Evolutionary conservation across 2,797 vertebrate genomes (phyloP).

Genomic region (Malurus leucopterus): DNA sequence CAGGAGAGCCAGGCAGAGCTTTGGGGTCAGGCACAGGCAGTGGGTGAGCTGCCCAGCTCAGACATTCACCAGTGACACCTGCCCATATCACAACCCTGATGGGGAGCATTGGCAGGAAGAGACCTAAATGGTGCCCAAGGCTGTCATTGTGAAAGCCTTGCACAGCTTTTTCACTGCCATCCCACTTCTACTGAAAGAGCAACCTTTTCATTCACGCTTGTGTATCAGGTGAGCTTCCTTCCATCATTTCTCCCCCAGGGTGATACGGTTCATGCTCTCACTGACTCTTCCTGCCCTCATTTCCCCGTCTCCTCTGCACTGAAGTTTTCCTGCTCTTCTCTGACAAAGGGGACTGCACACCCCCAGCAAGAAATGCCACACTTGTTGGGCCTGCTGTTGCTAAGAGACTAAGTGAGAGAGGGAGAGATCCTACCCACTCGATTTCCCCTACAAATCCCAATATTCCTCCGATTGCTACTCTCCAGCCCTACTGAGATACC

Average conservation of each 20-base stretch:
- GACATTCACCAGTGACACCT: neutral
- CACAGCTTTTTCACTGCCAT: neutral
- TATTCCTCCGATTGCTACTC: neutral
- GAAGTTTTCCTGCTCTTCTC: neutral
- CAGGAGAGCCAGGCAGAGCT: neutral
- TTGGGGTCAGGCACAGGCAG: neutral
- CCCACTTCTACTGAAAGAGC: neutral
- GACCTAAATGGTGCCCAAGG: neutral
- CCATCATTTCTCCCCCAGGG: neutral
- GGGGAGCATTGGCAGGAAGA: neutral
- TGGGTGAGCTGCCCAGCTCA: neutral
- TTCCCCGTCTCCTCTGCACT: neutral
- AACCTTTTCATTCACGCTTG: neutral
- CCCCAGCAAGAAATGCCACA: neutral
- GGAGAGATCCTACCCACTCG: neutral
- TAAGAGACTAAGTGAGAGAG: constrained; percentile 19
- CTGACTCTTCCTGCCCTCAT: neutral
- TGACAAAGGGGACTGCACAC: neutral
- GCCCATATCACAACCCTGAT: rapidly evolving
- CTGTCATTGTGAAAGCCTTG: neutral
- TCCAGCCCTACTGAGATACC: neutral
- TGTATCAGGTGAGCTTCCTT: neutral
- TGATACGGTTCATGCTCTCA: neutral
- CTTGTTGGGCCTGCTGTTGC: neutral
- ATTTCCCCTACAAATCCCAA: neutral